Evolutionary conservation across 2,797 vertebrate species (phyloP), one percentile per base, ranked within the genome.

Genomic region (Acrocephalus scirpaceus): DNA sequence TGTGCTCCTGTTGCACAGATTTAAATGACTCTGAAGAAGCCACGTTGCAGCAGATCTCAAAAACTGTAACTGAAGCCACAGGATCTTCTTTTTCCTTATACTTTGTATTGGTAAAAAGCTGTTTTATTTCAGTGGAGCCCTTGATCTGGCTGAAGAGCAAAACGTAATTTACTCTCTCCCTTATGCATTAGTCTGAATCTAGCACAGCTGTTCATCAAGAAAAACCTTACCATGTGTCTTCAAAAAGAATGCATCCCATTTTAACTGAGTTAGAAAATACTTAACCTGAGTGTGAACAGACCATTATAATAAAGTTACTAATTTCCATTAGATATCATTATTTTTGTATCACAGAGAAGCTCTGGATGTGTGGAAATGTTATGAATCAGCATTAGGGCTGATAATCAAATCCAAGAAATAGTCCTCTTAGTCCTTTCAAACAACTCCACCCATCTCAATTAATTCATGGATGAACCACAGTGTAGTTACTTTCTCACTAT

Each of bases 381-480:
- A 87, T 87, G 67, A 90, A 74, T 93, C 90, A 87, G 47, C 20
- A 4, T 65, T 45, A 50, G 40, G 51, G 9, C 36, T 95, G 90
- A 85, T 92, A 85, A 92, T 70, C 51, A 81, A 44, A 77, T 86
- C 53, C 57, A 88, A 96, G 32, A 90, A 92, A 85, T 34, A 56
- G n/a, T 84, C 27, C 34, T 94, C 47, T 61, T 80, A 34, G 22
- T 47, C 64, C 71, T 93, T 92, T 95, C 88, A 90, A 74, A 79
- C 77, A 79, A 21, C 79, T 90, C 88, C 69, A 87, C 71, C 91
- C 83, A 32, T 79, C 58, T 86, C 83, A 71, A 16, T 90, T 93
- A 80, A 92, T 93, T 96, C 73, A 32, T 9, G 60, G 80, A 73
- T 3, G 3, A 85, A 60, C 61, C 53, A 25, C 48, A 53, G 56